These are phyloP conservation scores for Tetragnatha montana DNA, from an alignment of 2,888 invertebrate species.

Conservation along the genomic window DNA sequence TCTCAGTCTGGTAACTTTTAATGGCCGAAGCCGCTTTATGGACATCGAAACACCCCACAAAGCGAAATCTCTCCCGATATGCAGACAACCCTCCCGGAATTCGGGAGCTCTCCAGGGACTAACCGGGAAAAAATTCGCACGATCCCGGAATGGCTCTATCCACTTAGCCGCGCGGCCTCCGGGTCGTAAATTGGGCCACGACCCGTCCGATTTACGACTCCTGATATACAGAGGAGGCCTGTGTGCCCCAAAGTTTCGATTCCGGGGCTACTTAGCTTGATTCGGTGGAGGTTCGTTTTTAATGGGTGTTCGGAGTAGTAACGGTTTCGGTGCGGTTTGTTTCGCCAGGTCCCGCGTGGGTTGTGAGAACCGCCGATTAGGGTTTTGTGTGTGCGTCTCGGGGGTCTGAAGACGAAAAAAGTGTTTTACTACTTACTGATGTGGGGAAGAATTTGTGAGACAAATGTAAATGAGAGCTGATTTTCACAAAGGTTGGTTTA, in stretches of 20 bases:
- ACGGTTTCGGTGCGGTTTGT: not conserved
- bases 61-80: constrained; percentile 32
- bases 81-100: constrained; percentile 17
- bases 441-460: too few species aligned
- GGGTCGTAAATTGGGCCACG: constrained; percentile 62
- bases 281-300: constrained; percentile 27
- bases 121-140: constrained; percentile 62
- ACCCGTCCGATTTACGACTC: constrained; percentile 64
- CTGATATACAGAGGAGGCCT: too few species aligned
- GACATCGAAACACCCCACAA: constrained; percentile 35
- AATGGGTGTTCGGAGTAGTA: not conserved
- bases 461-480: too few species aligned
- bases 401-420: too few species aligned
- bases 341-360: not conserved
- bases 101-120: constrained; percentile 12
- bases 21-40: constrained; percentile 24
- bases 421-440: too few species aligned
- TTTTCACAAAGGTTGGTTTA: too few species aligned
- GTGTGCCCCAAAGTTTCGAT: constrained; percentile 52
- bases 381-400: too few species aligned
- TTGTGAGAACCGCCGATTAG: too few species aligned
- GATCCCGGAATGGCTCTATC: constrained; percentile 54
- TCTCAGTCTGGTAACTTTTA: constrained; percentile 60
- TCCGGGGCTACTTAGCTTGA: constrained; percentile 52
- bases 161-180: constrained; percentile 63